Evolutionary conservation across 1,140 invertebrate genomes (phyloP).

Genomic region (Acarapis woodi): DNA sequence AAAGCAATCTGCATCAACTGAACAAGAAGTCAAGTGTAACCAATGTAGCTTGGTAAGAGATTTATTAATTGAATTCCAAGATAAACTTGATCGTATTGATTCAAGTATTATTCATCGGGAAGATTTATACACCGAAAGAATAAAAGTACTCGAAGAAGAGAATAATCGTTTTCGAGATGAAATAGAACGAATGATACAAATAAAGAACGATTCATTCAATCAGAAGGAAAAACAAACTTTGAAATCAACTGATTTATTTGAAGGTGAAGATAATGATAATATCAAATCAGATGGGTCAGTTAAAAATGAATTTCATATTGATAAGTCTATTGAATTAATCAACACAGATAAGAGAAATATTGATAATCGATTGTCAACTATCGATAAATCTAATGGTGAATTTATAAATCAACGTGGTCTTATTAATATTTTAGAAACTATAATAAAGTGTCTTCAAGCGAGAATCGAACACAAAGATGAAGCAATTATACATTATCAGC

Average conservation of each 20-base stretch:
- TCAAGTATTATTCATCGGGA: not conserved
- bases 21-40: not conserved
- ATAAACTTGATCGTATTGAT: not conserved
- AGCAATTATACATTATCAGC: not conserved
- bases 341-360: not conserved
- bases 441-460: conserved; percentile 2
- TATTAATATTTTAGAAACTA: conserved; percentile 3
- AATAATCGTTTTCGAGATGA: not conserved
- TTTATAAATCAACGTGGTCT: not conserved
- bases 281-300: not conserved
- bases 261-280: too few species aligned
- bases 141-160: not conserved
- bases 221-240: not conserved
- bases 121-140: not conserved
- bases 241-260: not conserved
- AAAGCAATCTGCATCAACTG: not conserved
- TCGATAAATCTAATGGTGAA: not conserved
- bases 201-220: not conserved
- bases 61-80: not conserved
- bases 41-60: not conserved
- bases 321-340: not conserved
- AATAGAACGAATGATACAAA: not conserved
- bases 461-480: conserved; percentile 2
- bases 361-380: not conserved
- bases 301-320: not conserved